Base-by-base conservation (phyloP, 2,797 vertebrate genomes). In the Diplodus puntazzo region DNA sequence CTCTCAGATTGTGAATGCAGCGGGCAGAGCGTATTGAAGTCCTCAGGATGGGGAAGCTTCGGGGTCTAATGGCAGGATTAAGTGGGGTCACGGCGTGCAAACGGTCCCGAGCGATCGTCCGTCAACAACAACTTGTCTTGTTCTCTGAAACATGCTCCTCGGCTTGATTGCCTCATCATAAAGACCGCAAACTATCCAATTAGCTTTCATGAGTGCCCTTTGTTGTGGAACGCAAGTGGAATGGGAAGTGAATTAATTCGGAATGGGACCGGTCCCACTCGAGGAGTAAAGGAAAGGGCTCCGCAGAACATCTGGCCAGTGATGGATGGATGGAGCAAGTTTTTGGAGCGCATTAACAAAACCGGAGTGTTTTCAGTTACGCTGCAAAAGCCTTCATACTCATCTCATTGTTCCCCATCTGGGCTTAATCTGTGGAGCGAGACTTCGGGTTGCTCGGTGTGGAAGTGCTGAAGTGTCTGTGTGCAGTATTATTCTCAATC, bases 341-440 rank as follows among this genome's bases (percentile, higher is more conserved):
- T 92, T 90, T 93, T 93, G 90, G 93, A 93, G 91, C 55, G 85
- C 72, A 75, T 91, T 92, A 94, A 94, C 92, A 91, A 91, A 92
- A 69, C 68, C 52, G 75, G 75, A 90, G 77, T 95, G 92, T 93
- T 94, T 94, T 93, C 83, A 89, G 90, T 94, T 93, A 92, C 63
- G 64, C 87, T 87, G 90, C 82, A 80, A 90, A 92, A 92, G 85
- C 88, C 81, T 82, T 91, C 89, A 91, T 92, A 87, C 92, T 94
- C 91, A 89, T 93, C 92, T 92, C 87, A 92, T 92, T 92, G 92
- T 90, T 92, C 87, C 87, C 88, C 92, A 94, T 94, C 92, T 94
- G 93, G 92, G 77, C 87, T 82, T 91, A 87, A 94, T 94, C 87
- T 92, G 87, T n/a, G 71, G 84, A 89, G 70, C 78, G 85, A 89